Evolutionary conservation across 35 echinoderm and acorn worm species (phyloP), one percentile per base, ranked within the genome.

Genomic region (Patiria miniata): DNA sequence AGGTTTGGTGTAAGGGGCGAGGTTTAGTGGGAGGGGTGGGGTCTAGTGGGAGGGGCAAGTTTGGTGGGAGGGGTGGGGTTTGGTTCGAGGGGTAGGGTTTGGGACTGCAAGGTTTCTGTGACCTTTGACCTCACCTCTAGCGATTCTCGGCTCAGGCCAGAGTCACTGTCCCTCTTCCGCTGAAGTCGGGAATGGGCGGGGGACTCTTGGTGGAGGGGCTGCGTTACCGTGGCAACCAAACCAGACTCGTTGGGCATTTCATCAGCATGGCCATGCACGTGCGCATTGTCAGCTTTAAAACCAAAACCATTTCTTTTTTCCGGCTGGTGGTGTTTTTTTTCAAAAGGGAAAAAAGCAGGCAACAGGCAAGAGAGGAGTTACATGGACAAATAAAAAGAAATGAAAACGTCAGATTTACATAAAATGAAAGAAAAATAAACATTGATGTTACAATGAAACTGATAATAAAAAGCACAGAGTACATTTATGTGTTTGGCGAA

Each of bases 231-330:
- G 23, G 65, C 65, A 73, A 73, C 65, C 65, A 36, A 18, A 73
- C 65, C 26, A 23, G 65, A 73, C 65, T 73, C 65, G 65, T 36
- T 73, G 65, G 2, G 65, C 26, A 30, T 26, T 73, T 73, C 65
- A 26, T 73, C 65, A 73, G 21, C 29, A 28, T 73, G 65, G 65
- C 65, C 65, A 73, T 73, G 65, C 65, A 73, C 34, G 29, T 73
- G 65, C 65, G 65, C 65, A 34, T 73, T 73, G 2, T 73, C 65
- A 73, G 65, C 65, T 73, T 30, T 73, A 73, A 73, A 73, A 73
- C 65, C 65, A 73, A 73, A 73, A 23, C 65, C 65, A 73, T 73
- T 73, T 73, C 65, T 26, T 73, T 73, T 73, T 73, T 73, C 65
- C 65, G 26, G 19, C 65, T 73, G 26, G 26, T 73, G 65, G 2